phyloP scores from a whole-genome alignment of 2,113 vertebrate genomes.

The Eubucco bourcierii region DNA sequence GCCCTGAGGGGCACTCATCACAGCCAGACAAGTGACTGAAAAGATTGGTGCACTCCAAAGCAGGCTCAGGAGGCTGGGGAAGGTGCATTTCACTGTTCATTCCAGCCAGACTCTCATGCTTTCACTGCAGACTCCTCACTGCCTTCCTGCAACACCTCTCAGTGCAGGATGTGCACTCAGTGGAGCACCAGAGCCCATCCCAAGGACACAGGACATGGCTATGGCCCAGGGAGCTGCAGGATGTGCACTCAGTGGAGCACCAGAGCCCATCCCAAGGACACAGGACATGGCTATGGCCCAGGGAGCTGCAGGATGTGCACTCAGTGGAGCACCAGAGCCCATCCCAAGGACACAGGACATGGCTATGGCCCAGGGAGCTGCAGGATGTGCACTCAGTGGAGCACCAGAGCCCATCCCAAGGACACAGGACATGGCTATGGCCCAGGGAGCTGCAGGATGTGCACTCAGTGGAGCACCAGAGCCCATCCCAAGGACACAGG shows the following conservation, averaged over 20 bases:
- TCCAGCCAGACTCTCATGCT: background rate
- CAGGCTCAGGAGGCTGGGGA: background rate
- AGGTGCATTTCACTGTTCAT: too few relatives aligned
- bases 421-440: rapidly evolving
- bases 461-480: background rate
- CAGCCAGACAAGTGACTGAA: background rate
- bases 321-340: background rate
- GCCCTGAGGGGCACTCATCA: background rate
- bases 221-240: background rate
- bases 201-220: rapidly evolving
- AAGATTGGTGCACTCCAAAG: background rate
- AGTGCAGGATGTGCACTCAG: rapidly evolving
- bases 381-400: background rate
- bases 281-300: rapidly evolving
- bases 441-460: too few relatives aligned
- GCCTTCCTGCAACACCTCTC: background rate
- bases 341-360: rapidly evolving
- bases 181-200: background rate
- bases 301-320: background rate
- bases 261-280: background rate
- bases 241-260: background rate
- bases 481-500: rapidly evolving
- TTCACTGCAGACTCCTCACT: too few relatives aligned
- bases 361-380: too few relatives aligned
- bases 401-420: background rate